Conservation (phyloP, 2,113 vertebrate species). For the Stegostoma tigrinum region DNA sequence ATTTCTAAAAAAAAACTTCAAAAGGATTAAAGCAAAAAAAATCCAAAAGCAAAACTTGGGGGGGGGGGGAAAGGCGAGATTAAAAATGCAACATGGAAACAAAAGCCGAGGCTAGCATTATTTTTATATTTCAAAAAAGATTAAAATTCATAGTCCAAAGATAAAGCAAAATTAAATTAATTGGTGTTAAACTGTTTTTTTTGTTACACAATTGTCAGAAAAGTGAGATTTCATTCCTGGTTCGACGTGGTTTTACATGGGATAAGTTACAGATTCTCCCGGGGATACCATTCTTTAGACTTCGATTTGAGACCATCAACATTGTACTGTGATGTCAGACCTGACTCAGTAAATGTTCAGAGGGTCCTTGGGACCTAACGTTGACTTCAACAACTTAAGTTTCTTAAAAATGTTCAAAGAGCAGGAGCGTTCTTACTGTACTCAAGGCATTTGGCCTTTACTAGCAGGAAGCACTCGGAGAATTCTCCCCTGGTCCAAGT, state of each 20-base stretch:
- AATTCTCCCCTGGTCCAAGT: not conserved
- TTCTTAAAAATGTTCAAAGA: not conserved
- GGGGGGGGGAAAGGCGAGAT: not conserved
- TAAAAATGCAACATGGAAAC: not conserved
- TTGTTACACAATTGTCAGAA: not conserved
- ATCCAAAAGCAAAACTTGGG: not conserved
- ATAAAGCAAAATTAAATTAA: not conserved
- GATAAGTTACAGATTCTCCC: not conserved
- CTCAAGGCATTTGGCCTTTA: not conserved
- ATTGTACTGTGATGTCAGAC: not conserved
- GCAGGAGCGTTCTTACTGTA: not conserved
- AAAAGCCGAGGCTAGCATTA: not conserved
- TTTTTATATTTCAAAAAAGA: not conserved
- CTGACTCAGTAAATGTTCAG: not conserved
- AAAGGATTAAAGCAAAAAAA: not conserved
- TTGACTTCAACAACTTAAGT: not conserved
- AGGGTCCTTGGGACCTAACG: not conserved
- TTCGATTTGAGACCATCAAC: not conserved
- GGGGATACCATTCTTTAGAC: not conserved
- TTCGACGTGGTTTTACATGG: not conserved
- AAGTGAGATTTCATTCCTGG: not conserved
- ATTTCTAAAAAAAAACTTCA: not conserved
- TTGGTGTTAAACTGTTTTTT: not conserved
- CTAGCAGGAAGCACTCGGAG: not conserved
- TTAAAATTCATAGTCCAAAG: not conserved